Evolutionary conservation across 2,888 invertebrate species (phyloP).

Genomic region (Caenorhabditis sinica): DNA sequence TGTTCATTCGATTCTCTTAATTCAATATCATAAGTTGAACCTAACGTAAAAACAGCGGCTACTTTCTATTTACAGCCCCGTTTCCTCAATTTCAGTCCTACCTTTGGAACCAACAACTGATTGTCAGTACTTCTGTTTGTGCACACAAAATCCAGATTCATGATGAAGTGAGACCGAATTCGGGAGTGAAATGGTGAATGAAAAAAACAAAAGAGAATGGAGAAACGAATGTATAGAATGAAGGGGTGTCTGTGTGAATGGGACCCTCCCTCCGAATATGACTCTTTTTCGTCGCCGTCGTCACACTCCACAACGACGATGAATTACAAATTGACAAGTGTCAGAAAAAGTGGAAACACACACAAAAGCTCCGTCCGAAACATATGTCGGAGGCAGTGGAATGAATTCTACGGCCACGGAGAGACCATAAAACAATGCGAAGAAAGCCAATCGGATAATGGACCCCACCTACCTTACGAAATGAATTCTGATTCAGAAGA

Average conservation of each 20-base stretch:
- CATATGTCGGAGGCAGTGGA: slow-evolving; percentile 9
- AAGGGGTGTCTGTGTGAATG: slow-evolving; percentile 6
- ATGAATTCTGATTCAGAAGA: slow-evolving; percentile 51
- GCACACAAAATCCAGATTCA: slow-evolving; percentile 55
- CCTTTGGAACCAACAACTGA: slow-evolving; percentile 45
- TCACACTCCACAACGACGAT: slow-evolving; percentile 51
- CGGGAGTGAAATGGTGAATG: background rate
- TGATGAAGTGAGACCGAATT: slow-evolving; percentile 12
- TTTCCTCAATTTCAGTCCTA: slow-evolving; percentile 9
- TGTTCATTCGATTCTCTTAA: background rate
- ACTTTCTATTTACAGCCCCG: background rate
- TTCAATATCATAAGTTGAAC: background rate
- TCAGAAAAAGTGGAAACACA: slow-evolving; percentile 28
- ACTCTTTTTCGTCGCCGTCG: slow-evolving; percentile 34
- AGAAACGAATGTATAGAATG: slow-evolving; percentile 27
- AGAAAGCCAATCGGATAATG: slow-evolving; percentile 20
- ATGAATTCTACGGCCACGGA: slow-evolving; percentile 1
- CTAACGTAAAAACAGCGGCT: background rate
- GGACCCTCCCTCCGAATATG: slow-evolving; percentile 41
- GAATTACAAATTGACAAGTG: slow-evolving; percentile 61
- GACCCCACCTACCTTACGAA: slow-evolving; percentile 56
- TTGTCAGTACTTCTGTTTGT: slow-evolving; percentile 39
- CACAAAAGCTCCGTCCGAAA: slow-evolving; percentile 9
- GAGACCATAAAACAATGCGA: slow-evolving; percentile 25
- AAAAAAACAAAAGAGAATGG: background rate